phyloP scores from a whole-genome alignment of 2,797 vertebrate species.

The Mycteria americana region DNA sequence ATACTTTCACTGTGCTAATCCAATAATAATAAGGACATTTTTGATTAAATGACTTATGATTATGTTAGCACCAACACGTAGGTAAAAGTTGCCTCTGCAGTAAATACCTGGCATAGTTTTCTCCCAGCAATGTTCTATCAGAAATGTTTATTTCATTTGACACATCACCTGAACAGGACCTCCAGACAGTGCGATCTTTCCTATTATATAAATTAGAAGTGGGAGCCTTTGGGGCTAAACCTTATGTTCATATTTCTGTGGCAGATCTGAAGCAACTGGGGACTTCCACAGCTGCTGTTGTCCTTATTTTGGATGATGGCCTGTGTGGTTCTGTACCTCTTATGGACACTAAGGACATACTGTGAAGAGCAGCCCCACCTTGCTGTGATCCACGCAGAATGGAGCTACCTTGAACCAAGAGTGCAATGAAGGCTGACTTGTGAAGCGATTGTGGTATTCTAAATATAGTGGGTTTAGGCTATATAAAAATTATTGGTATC shows the following conservation, averaged over 20 bases:
- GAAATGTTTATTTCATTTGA: fast-evolving
- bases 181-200: background rate
- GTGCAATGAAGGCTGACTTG: fast-evolving
- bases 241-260: background rate
- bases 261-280: background rate
- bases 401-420: background rate
- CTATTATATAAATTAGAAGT: no score
- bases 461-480: background rate
- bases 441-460: no score
- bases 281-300: background rate
- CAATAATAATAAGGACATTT: background rate
- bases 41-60: background rate
- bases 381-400: background rate
- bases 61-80: background rate
- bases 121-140: background rate
- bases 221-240: background rate
- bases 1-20: background rate
- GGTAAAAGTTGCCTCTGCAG: background rate
- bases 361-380: background rate
- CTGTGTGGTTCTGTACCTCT: no score
- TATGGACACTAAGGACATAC: fast-evolving
- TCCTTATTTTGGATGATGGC: background rate
- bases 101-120: background rate
- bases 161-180: background rate
- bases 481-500: fast-evolving